Evolutionary conservation across 2,888 invertebrate genomes (phyloP).

Genomic region (Deroplatys truncata): DNA sequence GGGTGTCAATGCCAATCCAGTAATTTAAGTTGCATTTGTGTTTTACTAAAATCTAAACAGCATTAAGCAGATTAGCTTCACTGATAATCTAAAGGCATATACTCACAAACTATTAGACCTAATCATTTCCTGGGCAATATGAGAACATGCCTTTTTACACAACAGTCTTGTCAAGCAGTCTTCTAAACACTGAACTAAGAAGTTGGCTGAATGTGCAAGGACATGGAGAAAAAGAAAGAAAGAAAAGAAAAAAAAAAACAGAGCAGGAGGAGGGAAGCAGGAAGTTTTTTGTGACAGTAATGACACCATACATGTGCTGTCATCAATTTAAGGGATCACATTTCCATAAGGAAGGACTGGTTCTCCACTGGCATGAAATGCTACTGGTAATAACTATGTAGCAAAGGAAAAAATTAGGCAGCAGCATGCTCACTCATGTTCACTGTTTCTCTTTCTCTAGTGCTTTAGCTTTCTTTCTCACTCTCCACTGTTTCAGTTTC

Average conservation of each 20-base stretch:
- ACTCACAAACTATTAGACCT: background rate
- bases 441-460: background rate
- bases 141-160: background rate
- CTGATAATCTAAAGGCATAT: background rate
- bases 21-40: too few relatives aligned
- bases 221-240: too few relatives aligned
- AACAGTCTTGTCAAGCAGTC: background rate
- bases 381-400: background rate
- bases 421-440: background rate
- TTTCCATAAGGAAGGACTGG: background rate
- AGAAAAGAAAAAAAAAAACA: background rate
- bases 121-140: background rate
- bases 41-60: too few relatives aligned
- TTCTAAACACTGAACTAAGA: background rate
- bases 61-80: background rate
- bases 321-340: slow-evolving; percentile 1
- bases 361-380: background rate
- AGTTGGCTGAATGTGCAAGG: background rate
- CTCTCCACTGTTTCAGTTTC: too few relatives aligned
- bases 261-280: background rate
- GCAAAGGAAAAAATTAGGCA: background rate
- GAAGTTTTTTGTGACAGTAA: background rate
- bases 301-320: slow-evolving; percentile 10
- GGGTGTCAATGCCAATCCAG: too few relatives aligned
- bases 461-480: too few relatives aligned